Percentiles rank a stretch among this genome's conserved stretches.
phyloP scores from a whole-genome alignment of 2,888 invertebrate species.

The Conistra vaccinii region DNA sequence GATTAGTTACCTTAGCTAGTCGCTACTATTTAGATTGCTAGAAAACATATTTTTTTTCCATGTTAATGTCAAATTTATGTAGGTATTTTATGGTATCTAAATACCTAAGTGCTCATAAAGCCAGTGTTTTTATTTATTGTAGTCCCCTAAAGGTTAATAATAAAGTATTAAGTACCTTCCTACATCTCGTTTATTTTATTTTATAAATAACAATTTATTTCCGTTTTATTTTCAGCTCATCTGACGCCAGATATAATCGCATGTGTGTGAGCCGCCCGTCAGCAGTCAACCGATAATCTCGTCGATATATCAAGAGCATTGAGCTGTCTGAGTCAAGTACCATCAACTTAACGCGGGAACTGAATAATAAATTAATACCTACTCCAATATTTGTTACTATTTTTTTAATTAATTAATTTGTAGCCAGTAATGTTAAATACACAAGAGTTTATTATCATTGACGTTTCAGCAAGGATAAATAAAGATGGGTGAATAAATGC shows the following conservation, averaged over 20 bases:
- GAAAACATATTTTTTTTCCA: too few species aligned
- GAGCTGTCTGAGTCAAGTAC: conserved; percentile 78
- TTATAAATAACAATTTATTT: not conserved
- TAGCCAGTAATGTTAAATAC: not conserved
- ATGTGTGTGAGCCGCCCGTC: conserved; percentile 66
- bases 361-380: conserved; percentile 67
- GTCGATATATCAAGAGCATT: conserved; percentile 84
- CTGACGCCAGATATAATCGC: conserved; percentile 40
- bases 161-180: not conserved
- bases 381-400: conserved; percentile 39
- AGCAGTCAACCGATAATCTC: conserved; percentile 80
- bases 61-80: too few species aligned
- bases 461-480: not conserved
- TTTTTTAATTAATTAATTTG: conserved; percentile 24
- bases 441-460: too few species aligned
- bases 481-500: too few species aligned
- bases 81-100: too few species aligned
- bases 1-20: too few species aligned
- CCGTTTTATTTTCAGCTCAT: conserved; percentile 11
- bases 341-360: conserved; percentile 77
- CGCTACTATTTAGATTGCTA: too few species aligned
- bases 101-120: too few species aligned
- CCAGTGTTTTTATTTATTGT: too few species aligned
- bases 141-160: too few species aligned
- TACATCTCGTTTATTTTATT: too few species aligned